These are phyloP conservation scores for Rostratula benghalensis DNA, from an alignment of 2,113 vertebrate genomes.

Conservation along the genomic window DNA sequence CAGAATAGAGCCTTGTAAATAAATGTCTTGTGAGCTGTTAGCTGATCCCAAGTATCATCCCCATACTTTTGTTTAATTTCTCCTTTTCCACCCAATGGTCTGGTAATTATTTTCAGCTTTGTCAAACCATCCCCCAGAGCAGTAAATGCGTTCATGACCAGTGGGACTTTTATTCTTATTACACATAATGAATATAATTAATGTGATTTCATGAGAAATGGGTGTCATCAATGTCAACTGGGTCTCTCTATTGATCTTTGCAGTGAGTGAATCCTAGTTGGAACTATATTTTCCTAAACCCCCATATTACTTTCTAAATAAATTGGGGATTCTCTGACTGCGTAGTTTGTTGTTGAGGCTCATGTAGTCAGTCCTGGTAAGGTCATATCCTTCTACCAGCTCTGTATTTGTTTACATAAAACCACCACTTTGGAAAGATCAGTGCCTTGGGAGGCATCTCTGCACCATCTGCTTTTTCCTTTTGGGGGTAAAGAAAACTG, in stretches of 20 bases:
- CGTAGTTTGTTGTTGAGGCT: background rate
- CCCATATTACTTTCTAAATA: background rate
- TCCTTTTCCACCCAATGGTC: background rate
- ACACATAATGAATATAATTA: background rate
- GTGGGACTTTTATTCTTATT: background rate
- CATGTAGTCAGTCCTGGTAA: fast-evolving
- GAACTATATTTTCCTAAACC: background rate
- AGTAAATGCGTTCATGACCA: background rate
- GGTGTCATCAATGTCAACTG: slow-evolving; percentile 4
- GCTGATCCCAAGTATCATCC: background rate
- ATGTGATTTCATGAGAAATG: background rate
- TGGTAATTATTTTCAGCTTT: slow-evolving; percentile 21
- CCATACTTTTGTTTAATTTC: background rate
- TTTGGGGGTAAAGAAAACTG: background rate
- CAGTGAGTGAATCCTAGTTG: background rate
- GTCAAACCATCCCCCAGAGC: background rate
- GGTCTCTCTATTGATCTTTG: background rate
- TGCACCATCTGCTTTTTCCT: background rate
- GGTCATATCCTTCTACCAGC: background rate
- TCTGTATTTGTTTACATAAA: background rate
- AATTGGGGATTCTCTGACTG: background rate
- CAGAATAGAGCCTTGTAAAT: background rate
- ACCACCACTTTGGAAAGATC: background rate
- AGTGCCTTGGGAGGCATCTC: background rate
- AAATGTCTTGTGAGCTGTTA: slow-evolving; percentile 6